A percentile compares a stretch with the other conserved stretches of the same genome.
Conservation (phyloP, 2,888 invertebrate species). For the Encarsia formosa region DNA sequence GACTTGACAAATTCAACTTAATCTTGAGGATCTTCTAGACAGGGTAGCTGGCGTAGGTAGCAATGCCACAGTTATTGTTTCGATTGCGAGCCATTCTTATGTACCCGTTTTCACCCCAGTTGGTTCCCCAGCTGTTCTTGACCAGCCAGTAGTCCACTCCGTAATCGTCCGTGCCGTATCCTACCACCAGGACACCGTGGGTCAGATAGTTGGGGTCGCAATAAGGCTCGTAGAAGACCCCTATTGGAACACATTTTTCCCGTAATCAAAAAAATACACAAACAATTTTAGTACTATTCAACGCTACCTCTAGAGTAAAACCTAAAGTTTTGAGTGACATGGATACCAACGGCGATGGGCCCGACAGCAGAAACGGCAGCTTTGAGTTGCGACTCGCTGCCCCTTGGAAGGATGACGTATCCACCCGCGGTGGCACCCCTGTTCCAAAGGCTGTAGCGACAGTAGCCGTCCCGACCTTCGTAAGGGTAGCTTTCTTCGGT, state of each 20-base stretch:
- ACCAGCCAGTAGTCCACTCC: constrained; percentile 77
- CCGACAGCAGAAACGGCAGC: constrained; percentile 79
- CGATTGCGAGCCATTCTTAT: constrained; percentile 83
- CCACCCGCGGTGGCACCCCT: constrained; percentile 78
- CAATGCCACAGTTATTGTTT: constrained; percentile 84
- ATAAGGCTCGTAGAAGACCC: constrained; percentile 73
- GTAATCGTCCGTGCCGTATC: constrained; percentile 69
- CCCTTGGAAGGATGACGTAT: constrained; percentile 65
- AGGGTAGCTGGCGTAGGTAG: constrained; percentile 78
- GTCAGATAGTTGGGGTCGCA: constrained; percentile 71
- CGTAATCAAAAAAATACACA: too few species aligned
- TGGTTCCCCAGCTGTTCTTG: constrained; percentile 79
- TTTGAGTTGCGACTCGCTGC: constrained; percentile 70
- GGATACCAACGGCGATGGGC: constrained; percentile 84
- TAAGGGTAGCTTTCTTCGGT: too few species aligned
- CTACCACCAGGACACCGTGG: constrained; percentile 82
- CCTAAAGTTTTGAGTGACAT: constrained; percentile 84
- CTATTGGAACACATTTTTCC: constrained; percentile 34
- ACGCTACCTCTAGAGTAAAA: constrained; percentile 69
- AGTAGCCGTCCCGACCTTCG: constrained; percentile 54
- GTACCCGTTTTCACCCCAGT: constrained; percentile 83
- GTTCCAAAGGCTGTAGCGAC: constrained; percentile 60
- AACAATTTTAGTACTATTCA: too few species aligned
- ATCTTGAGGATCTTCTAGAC: too few species aligned
- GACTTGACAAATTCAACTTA: too few species aligned